Evolutionary conservation across 1,140 invertebrate species (phyloP), one percentile per base, ranked within the genome.

Genomic region (Asbolus verrucosus): DNA sequence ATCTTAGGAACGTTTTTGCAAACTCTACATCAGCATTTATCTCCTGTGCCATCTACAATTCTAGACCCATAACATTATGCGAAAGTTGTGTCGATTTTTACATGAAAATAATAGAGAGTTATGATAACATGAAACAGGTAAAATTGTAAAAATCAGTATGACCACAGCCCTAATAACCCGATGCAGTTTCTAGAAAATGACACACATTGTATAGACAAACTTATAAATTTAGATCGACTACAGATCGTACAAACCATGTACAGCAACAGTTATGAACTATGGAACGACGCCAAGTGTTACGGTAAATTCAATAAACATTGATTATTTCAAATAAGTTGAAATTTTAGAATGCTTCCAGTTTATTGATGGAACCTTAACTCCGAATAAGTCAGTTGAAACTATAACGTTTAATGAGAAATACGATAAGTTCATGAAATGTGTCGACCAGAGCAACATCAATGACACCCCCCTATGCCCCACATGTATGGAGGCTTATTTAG

Each of bases 281-380:
- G 86, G 86, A 76, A 81, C 63, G 82, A 81, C 77, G 85, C 84
- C 39, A 84, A 85, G 75, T 87, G 86, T 77, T 81, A 85, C 79
- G 82, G 86, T 87, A 80, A 18, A 41, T 54, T 24, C n/a, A n/a
- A n/a, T n/a, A n/a, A n/a, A n/a, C n/a, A n/a, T n/a, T n/a, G n/a
- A n/a, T n/a, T n/a, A n/a, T n/a, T n/a, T n/a, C n/a, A n/a, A n/a
- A n/a, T 46, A 61, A 65, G 59, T 71, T 6, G 19, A 41, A 68
- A 50, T 84, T 85, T 76, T 74, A 87, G 85, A 80, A 76, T 87
- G 85, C 76, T 86, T 83, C 77, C 71, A 82, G 38, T 83, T 83
- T 80, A 70, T 73, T 21, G 78, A 82, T 73, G 76, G 73, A 21
- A 77, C 39, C 19, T 80, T 84, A 54, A 77, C 78, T 5, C 65